Evolutionary conservation across 2,888 invertebrate genomes (phyloP), one percentile per base, ranked within the genome.

Genomic region (Lathronympha strigana): DNA sequence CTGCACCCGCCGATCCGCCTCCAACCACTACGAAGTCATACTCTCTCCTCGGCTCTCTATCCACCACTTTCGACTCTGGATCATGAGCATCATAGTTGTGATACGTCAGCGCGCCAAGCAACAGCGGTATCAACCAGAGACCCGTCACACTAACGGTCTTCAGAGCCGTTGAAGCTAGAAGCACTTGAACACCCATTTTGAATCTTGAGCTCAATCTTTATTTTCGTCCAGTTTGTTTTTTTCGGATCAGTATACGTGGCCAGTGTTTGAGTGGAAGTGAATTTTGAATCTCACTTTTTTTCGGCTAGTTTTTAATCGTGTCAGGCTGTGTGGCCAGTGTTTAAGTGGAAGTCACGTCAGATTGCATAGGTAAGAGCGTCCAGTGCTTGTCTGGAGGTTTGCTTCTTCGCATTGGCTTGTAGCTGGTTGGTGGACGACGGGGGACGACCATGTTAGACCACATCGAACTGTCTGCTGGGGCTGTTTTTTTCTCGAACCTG

Each of bases 1-100:
- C 98, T 0, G 97, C 97, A 0, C 98, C 98, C 0, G 98, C 98
- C 0, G 97, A 97, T 0, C 98, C 98, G 1, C 96, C 97, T 2
- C 97, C 97, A 4, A 97, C 93, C 1, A 97, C 93, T 25, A 97
- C 92, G 77, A 97, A 97, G 80, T 97, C 97, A 80, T 97, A 97
- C 77, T 96, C 96, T n/a, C 91, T 90, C 13, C 95, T 87, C 25
- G 94, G 94, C 67, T 94, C 93, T 69, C 93, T 94, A 76, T 97
- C 95, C 68, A 95, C 89, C 0, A 96, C 94, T 54, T 93, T 94
- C 2, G 96, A 94, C 84, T 97, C 97, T 0, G 97, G 97, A 78
- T 97, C 97, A 23, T 95, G 92, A 31, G 94, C 93, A 80, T 95
- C 96, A 82, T 97, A 97, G 72, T 95, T 95, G 78, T 96, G 95